Evolutionary conservation across 2,888 invertebrate species (phyloP), one percentile per base, ranked within the genome.

Genomic region (Scaptomyza caliginosa): DNA sequence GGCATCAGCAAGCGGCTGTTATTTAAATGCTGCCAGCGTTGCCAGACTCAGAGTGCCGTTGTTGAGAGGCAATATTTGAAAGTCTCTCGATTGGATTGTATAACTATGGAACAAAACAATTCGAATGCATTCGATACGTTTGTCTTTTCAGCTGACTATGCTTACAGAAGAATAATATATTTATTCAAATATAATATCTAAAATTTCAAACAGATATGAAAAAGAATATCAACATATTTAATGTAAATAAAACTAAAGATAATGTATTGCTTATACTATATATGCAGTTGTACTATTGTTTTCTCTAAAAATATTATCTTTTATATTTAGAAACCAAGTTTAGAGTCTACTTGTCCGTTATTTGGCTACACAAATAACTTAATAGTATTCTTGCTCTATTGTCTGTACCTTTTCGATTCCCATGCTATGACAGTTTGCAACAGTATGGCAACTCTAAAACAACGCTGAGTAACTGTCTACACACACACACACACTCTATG

Each of bases 401-500:
- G 64, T 40, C 43, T 38, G 26, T 24, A 16, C 10, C 36, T 28
- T 52, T 51, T 43, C 39, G 51, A 55, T 58, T 58, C 30, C 13
- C 32, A 54, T 39, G 40, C 45, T 23, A 28, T 49, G 49, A 11
- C 32, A 46, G 58, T 52, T 49, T 24, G 56, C 5, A 45, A 49
- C 69, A 55, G 23, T 81, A 50, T 81, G 83, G 83, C 83, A 87
- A 79, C 83, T 40, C 88, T 66, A 26, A 6, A 4, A 16, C 60
- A 49, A 42, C 50, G 67, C 87, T 86, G 83, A 81, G 77, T 81
- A 86, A 81, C 83, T 76, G 83, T 79, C 86, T 79, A 70, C 67
- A 70, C 34, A 42, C 16, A 49, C 10, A 50, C 13, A 30, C 3
- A 2, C 2, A 2, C 36, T 45, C 67, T 45, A 38, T 63, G 21